Evolutionary conservation across 2,797 vertebrate genomes (phyloP).

Genomic region (Manis crassicaudata): DNA sequence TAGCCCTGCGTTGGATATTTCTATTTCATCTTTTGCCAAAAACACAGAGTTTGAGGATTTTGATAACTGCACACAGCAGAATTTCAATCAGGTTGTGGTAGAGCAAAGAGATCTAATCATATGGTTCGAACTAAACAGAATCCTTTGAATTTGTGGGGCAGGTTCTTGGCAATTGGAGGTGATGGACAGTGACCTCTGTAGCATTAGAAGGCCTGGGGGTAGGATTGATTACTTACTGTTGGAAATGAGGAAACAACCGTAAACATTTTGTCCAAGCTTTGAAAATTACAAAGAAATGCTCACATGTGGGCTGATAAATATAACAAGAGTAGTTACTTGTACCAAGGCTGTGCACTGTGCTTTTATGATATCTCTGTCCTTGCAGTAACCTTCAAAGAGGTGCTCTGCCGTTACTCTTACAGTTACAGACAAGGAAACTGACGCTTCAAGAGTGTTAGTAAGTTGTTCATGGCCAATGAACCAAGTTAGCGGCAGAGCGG

Average conservation of each 20-base stretch:
- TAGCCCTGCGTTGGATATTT: background rate
- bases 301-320: background rate
- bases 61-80: background rate
- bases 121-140: background rate
- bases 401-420: background rate
- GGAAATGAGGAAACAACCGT: background rate
- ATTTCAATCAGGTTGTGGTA: background rate
- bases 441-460: background rate
- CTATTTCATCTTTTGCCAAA: slow-evolving; percentile 26
- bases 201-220: background rate
- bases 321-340: background rate
- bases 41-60: background rate
- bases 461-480: background rate
- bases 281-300: background rate
- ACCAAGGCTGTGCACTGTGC: background rate
- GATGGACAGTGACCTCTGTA: background rate
- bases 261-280: background rate
- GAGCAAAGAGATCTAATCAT: background rate
- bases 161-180: background rate
- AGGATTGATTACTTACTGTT: background rate
- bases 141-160: background rate
- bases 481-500: background rate
- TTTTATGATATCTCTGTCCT: background rate
- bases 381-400: background rate
- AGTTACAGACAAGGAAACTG: background rate